Evolutionary conservation across 1,140 invertebrate genomes (phyloP), one percentile per base, ranked within the genome.

Genomic region (Heliconius melpomene): DNA sequence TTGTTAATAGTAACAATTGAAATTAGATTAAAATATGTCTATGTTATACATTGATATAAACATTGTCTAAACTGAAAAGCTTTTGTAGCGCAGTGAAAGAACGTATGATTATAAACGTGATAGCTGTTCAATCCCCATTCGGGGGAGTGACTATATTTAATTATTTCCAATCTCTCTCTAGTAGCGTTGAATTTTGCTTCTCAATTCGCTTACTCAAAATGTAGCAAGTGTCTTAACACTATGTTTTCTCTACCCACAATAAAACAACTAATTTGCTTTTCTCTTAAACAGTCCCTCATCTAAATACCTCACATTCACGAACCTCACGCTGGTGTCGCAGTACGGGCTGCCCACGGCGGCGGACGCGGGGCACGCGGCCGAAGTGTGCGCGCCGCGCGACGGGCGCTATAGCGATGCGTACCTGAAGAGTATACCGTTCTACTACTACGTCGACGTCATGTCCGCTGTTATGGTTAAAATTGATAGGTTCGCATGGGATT

Each of bases 281-380:
- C 16, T 32, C 6, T 32, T 16, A 46, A 46, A 13, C 11, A 46
- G 93, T 0, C 88, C 92, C 26, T 87, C 90, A 52, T 87, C 90
- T 0, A 79, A 84, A 32, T 93, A 94, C 79, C 78, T 95, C 3
- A 94, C 89, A 16, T 96, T 96, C 84, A 95, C 95, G 26, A 96
- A 96, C 82, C 82, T 97, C 7, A 96, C 95, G 0, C 83, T 97
- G 20, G 95, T 97, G 26, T 96, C 96, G 2, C 95, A 95, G 2
- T 95, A 97, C 86, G 97, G 97, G 3, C 83, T 97, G 29, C 96
- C 96, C 0, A 96, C 93, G 13, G 95, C 95, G 9, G 75, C 89
- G 1, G 90, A 91, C 82, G 92, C 84, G 46, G 85, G 90, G 76
- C 83, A 79, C 38, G 86, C 94, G 0, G 90, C 95, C 1, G 89